These are phyloP conservation scores for Glaucomys volans DNA, from an alignment of 2,113 vertebrate genomes.

Conservation along the genomic window DNA sequence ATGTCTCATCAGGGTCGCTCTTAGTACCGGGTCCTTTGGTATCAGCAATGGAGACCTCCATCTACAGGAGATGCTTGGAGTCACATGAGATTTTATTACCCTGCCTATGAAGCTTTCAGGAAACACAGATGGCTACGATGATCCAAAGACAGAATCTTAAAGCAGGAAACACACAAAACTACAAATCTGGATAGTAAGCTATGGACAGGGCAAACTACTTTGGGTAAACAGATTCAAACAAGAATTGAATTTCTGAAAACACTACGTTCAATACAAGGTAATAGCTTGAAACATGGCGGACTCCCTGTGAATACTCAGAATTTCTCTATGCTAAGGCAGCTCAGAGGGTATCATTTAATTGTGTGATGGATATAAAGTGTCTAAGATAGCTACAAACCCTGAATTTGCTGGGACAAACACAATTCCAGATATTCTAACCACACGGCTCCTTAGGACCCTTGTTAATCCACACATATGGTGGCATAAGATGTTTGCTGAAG, in stretches of 20 bases:
- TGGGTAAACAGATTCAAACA: background rate
- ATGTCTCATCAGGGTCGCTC: background rate
- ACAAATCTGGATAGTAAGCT: background rate
- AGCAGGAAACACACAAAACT: slow-evolving; percentile 12
- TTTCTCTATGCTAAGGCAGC: background rate
- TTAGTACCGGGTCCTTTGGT: background rate
- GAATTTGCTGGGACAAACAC: background rate
- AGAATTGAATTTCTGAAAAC: slow-evolving; percentile 9
- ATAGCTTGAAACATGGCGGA: background rate
- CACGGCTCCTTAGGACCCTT: background rate
- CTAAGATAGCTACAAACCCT: background rate
- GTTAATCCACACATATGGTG: background rate
- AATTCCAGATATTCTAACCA: background rate
- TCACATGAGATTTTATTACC: background rate
- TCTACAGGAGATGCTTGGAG: background rate
- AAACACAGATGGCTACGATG: background rate
- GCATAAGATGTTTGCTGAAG: background rate
- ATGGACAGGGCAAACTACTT: background rate
- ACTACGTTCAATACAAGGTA: background rate
- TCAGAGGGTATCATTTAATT: background rate
- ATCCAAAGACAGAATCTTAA: background rate
- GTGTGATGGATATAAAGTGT: background rate
- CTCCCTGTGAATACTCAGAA: background rate
- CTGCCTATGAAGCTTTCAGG: background rate
- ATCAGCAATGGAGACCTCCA: background rate